phyloP scores from a whole-genome alignment of 2,113 vertebrate species.

The Cyphomyrus discorhynchus region DNA sequence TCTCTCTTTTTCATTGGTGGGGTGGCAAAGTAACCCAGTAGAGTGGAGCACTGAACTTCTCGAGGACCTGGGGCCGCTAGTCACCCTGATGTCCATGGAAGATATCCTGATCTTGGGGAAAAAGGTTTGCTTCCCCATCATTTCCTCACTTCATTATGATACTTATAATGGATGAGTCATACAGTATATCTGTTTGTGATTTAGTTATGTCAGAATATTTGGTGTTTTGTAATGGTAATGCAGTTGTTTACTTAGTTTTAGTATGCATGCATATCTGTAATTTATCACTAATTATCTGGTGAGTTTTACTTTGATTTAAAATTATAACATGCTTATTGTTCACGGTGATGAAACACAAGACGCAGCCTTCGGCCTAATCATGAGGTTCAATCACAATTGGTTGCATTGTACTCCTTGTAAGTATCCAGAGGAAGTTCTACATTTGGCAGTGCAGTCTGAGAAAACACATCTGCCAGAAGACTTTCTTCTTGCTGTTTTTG shows the following conservation, averaged over 20 bases:
- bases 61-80: constrained; percentile 57
- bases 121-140: constrained; percentile 53
- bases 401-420: constrained; percentile 26
- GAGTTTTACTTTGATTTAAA: not conserved
- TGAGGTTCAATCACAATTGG: not conserved
- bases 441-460: constrained; percentile 40
- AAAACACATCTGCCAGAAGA: constrained; percentile 35
- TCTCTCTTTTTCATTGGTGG: not conserved
- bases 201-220: not conserved
- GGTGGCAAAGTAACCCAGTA: constrained; percentile 35
- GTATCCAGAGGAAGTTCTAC: constrained; percentile 59
- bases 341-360: not conserved
- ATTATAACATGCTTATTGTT: not conserved
- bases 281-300: not conserved
- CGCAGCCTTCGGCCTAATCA: not conserved
- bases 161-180: not conserved
- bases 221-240: not conserved
- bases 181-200: not conserved
- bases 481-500: constrained; percentile 56
- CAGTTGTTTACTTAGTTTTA: not conserved
- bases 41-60: constrained; percentile 62
- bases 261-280: not conserved
- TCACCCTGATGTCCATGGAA: constrained; percentile 53
- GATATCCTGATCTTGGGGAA: constrained; percentile 53
- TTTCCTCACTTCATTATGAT: not conserved